Conservation (phyloP, 2,888 invertebrate species). For the Chydorus sphaericus region DNA sequence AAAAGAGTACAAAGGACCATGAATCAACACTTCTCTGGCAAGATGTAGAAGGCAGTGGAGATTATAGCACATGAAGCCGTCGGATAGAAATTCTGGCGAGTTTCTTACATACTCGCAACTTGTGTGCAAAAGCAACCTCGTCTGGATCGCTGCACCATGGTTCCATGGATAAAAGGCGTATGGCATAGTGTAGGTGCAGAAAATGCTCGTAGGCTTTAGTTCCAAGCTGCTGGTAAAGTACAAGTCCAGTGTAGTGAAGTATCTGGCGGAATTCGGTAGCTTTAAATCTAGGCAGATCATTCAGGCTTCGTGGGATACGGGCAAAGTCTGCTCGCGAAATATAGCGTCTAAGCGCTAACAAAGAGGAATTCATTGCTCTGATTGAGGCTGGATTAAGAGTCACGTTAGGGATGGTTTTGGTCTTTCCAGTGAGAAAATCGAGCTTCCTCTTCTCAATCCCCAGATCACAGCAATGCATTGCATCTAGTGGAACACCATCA, state of each 20-base stretch:
- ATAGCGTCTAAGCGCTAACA: neutral
- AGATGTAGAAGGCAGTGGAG: neutral
- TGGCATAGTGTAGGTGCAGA: neutral
- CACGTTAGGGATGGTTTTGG: neutral
- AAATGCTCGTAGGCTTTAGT: neutral
- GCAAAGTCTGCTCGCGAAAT: neutral
- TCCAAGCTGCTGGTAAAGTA: neutral
- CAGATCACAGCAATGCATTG: conserved; percentile 1
- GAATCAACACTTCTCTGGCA: neutral
- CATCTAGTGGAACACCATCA: neutral
- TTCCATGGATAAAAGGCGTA: neutral
- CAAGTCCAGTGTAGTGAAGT: neutral
- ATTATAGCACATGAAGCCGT: neutral
- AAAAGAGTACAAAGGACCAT: neutral
- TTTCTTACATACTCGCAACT: too few species aligned
- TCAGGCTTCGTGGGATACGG: neutral
- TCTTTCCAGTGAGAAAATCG: neutral
- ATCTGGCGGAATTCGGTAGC: neutral
- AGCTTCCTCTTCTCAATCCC: neutral
- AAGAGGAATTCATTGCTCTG: too few species aligned
- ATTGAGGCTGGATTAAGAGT: neutral
- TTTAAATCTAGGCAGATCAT: neutral
- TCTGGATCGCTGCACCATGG: neutral
- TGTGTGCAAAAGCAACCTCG: too few species aligned
- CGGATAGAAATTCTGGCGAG: neutral